Percentiles rank a stretch among this genome's conserved stretches.
Evolutionary conservation across 1,140 invertebrate species (phyloP).

Genomic region (Anastrepha obliqua): DNA sequence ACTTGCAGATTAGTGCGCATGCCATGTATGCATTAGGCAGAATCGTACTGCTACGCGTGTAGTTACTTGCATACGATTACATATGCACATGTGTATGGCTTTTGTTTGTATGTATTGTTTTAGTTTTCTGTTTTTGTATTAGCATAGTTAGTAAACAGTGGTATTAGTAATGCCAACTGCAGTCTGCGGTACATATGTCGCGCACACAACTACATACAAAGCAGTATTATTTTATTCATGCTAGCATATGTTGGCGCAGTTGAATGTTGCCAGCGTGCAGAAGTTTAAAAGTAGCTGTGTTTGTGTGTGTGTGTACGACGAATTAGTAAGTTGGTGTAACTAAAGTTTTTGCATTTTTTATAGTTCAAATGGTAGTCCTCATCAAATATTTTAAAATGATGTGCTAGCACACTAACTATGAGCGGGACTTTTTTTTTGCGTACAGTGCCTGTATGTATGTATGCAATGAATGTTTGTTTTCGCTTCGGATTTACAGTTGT

Average conservation of each 20-base stretch:
- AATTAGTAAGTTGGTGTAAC: neutral
- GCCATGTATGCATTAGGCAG: neutral
- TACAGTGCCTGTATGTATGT: neutral
- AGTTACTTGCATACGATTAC: neutral
- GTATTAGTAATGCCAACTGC: neutral
- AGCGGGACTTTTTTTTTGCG: neutral
- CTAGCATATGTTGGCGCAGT: neutral
- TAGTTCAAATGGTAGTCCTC: neutral
- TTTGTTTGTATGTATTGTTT: neutral
- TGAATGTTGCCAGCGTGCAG: neutral
- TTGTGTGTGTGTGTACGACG: neutral
- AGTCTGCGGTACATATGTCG: neutral
- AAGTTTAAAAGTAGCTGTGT: too few relatives aligned
- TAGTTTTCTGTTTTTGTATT: constrained; percentile 40
- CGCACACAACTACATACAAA: neutral
- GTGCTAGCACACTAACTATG: neutral
- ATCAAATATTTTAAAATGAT: neutral
- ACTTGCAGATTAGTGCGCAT: neutral
- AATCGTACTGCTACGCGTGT: neutral
- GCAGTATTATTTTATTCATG: neutral
- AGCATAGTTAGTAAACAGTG: constrained; percentile 41
- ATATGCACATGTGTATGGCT: neutral
- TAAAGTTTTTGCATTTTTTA: constrained; percentile 22
- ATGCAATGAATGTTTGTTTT: neutral
- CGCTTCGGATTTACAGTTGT: neutral